phyloP scores from a whole-genome alignment of 2,113 vertebrate species.

The Nothobranchius furzeri region DNA sequence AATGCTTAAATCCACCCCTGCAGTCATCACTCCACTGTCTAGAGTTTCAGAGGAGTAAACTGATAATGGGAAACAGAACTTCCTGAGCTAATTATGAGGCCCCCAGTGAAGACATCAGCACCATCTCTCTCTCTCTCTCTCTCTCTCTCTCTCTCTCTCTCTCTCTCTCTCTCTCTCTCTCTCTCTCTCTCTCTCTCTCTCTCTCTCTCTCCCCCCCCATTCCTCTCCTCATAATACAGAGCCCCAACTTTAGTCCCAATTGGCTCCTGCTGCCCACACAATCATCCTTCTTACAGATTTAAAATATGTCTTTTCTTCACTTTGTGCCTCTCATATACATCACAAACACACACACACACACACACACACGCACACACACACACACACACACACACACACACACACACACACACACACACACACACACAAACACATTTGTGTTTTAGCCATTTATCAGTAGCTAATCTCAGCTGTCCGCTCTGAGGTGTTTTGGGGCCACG shows the following conservation, averaged over 20 bases:
- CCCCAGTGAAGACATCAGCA: constrained; percentile 41
- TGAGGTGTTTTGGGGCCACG: constrained; percentile 65
- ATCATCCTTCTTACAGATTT: constrained; percentile 17
- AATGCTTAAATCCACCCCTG: constrained; percentile 3
- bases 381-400: constrained; percentile 25
- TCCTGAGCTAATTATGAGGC: constrained; percentile 36
- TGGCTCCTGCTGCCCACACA: neutral
- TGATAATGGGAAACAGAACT: constrained; percentile 57
- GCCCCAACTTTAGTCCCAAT: neutral
- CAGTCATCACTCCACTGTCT: neutral
- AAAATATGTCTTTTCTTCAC: neutral
- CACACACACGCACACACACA: neutral
- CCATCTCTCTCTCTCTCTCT: constrained; percentile 31
- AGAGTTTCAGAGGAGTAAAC: constrained; percentile 32
- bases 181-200: constrained; percentile 34
- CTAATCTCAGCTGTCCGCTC: constrained; percentile 59
- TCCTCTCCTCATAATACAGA: constrained; percentile 1
- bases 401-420: constrained; percentile 5
- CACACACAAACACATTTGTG: constrained; percentile 24
- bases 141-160: constrained; percentile 28
- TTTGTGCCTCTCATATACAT: neutral
- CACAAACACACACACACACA: constrained; percentile 21
- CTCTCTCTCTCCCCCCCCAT: too few species aligned
- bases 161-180: constrained; percentile 34
- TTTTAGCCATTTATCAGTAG: constrained; percentile 51